Evolutionary conservation across 2,113 vertebrate species (phyloP).

Genomic region (Sorex araneus): DNA sequence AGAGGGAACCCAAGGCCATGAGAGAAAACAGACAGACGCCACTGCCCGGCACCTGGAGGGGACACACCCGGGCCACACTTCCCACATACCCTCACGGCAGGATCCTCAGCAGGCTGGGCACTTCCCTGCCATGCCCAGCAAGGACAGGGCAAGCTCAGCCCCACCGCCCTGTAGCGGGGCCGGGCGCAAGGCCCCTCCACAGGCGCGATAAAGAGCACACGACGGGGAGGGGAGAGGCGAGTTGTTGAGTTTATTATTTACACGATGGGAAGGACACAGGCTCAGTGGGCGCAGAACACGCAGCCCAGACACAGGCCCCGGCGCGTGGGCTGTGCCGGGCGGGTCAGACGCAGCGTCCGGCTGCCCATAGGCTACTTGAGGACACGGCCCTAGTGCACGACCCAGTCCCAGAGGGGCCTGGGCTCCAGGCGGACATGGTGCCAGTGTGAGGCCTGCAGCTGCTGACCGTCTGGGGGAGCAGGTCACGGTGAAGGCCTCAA

Average conservation of each 20-base stretch:
- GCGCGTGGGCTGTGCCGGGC: conserved; percentile 25
- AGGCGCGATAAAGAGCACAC: conserved; percentile 67
- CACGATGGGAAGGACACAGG: conserved; percentile 91
- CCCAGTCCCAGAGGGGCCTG: too few species aligned
- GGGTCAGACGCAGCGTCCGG: neutral
- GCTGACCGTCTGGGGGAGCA: neutral
- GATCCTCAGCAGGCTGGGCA: neutral
- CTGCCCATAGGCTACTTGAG: neutral
- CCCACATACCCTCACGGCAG: too few species aligned
- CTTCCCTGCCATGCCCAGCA: neutral
- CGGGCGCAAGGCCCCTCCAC: too few species aligned
- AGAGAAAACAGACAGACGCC: too few species aligned
- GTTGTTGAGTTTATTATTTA: conserved; percentile 98
- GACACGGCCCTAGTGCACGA: too few species aligned
- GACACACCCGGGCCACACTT: too few species aligned
- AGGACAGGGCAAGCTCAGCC: neutral
- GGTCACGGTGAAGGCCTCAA: too few species aligned
- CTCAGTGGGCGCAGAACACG: conserved; percentile 70
- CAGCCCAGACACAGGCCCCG: conserved; percentile 56
- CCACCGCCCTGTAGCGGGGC: neutral
- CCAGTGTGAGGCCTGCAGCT: too few species aligned
- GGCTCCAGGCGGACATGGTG: too few species aligned
- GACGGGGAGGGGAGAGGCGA: conserved; percentile 82
- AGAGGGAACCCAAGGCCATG: too few species aligned
- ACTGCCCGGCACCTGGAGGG: too few species aligned